Evolutionary conservation across 2,888 invertebrate species (phyloP), one percentile per base, ranked within the genome.

Genomic region (Pegoplata infirma): DNA sequence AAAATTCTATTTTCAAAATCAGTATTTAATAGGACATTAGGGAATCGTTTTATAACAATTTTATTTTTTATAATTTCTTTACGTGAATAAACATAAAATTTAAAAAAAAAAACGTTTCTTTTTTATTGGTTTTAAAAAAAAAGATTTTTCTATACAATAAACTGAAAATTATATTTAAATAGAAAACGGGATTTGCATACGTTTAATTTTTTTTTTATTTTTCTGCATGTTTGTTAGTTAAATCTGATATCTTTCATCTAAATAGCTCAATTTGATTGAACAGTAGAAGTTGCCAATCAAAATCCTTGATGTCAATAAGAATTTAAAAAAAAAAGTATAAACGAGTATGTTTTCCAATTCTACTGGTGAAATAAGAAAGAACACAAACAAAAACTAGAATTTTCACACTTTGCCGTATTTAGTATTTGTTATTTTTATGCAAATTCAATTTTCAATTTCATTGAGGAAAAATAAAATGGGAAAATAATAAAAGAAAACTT

Each of bases 261-360:
- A 79, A 79, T 75, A 55, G 58, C 58, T 72, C 66, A 72, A 67
- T 58, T 71, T 79, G 79, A 79, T 79, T 67, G 79, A 72, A 67
- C 67, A 75, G 64, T 72, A 75, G 71, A 71, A 75, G 71, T 79
- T 79, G 79, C 75, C 79, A 79, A 79, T 79, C 79, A 79, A 79
- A 75, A 61, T 71, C 12, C 53, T 49, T 16, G 25, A 25, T 25
- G 56, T 19, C n/a, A 64, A 58, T 44, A n/a, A 46, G 8, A 17
- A 28, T n/a, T n/a, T n/a, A n/a, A n/a, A n/a, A n/a, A n/a, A n/a
- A n/a, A n/a, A n/a, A n/a, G n/a, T n/a, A n/a, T n/a, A n/a, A n/a
- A n/a, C n/a, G n/a, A n/a, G n/a, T n/a, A n/a, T n/a, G n/a, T n/a
- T n/a, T n/a, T n/a, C n/a, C n/a, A n/a, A n/a, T n/a, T n/a, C n/a